Evolutionary conservation across 1,140 invertebrate species (phyloP), one percentile per base, ranked within the genome.

Genomic region (Lepidotrigona ventralis): DNA sequence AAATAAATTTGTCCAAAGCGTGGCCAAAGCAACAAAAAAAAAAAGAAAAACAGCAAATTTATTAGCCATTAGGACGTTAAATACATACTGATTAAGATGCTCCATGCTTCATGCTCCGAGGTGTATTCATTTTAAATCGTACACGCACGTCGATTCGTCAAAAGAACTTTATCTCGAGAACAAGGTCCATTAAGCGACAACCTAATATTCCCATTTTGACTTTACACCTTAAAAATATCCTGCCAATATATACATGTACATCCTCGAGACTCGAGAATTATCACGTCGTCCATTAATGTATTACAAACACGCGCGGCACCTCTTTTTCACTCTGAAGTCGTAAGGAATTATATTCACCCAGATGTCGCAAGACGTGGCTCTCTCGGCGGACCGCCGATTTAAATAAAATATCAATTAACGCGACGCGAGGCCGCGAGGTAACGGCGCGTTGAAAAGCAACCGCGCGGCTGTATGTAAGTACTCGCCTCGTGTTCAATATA

Each of bases 401-500:
- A 79, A 90, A 89, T 90, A 90, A 89, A 91, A 88, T 88, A 89
- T 90, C 86, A 88, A 89, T 90, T 88, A 89, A 90, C 69, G 82
- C 70, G 33, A 60, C 68, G 29, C 51, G 80, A 73, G 86, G 85
- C n/a, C 71, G 69, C 83, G 75, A 77, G 39, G 60, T 53, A 33
- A n/a, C 72, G 23, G 58, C 69, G 53, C 68, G 71, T 76, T 86
- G 66, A 82, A 89, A 80, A 82, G 70, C 74, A 66, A 5, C 64
- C 76, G 60, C 66, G 75, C 85, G 66, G 3, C 68, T 88, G 84
- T 85, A 88, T 39, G 39, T 46, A 46, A 46, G 39, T 69, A 58
- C 88, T 84, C 69, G 76, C 79, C 83, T 89, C 86, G 86, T 92
- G 90, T 91, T 81, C 88, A 86, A 93, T 92, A 92, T 93, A 93